Evolutionary conservation across 2,797 vertebrate genomes (phyloP), one percentile per base, ranked within the genome.

Genomic region (Pangasius sanitwongsei): DNA sequence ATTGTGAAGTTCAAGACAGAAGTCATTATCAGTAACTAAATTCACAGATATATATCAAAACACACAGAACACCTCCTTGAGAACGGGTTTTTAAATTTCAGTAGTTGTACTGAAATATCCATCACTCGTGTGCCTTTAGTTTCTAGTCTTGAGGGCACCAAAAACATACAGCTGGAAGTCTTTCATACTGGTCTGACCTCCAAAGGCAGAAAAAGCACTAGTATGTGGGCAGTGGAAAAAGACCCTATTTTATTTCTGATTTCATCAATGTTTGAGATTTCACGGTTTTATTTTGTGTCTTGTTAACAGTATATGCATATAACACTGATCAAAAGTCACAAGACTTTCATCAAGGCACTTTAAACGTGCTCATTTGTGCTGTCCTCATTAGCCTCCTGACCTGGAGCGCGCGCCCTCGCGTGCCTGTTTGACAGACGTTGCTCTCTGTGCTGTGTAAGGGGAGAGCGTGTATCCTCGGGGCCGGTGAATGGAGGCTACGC

Each of bases 401-500:
- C 67, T 23, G 25, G 11, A 34, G 48, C 61, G 12, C 48, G 9
- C 53, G 31, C 34, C 41, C 72, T 75, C 23, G 31, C 53, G 20
- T 75, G 69, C 85, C 53, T 18, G 55, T 23, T 18, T 83, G 89
- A 78, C 86, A 41, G 86, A n/a, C 67, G 41, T 48, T 7, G 25
- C 53, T 37, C 28, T 86, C n/a, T 44, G 57, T 77, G 69, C 31
- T 0, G 69, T 84, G 85, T 89, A 83, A 89, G 81, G 75, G 59
- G 80, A 89, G 85, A 87, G 65, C 44, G 8, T 0, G 16, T 25
- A 44, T 61, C 61, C 74, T 65, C 61, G 1, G 37, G 83, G 77
- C 55, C 7, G 31, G 4, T 75, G 88, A 87, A 89, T 88, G 87
- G 88, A 82, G 89, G 31, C 48, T 34, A n/a, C 48, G 69, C 55